phyloP scores from a whole-genome alignment of 2,113 vertebrate species.

The Poeciliopsis prolifica region DNA sequence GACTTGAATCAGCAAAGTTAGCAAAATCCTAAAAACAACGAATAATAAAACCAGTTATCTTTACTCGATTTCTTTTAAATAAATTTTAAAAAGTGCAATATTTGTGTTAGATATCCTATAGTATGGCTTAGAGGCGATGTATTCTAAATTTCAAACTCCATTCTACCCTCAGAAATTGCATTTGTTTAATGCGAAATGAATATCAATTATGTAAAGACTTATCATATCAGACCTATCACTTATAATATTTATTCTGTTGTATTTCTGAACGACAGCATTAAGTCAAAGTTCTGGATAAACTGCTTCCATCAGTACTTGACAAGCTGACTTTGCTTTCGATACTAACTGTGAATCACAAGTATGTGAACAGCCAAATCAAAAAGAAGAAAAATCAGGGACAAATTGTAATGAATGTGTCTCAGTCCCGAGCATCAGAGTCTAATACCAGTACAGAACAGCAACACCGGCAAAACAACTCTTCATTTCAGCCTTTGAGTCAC shows the following conservation, averaged over 20 bases:
- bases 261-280: not conserved
- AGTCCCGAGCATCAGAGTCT: not conserved
- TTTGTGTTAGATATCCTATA: slow-evolving; percentile 19
- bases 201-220: slow-evolving; percentile 8
- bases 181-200: slow-evolving; percentile 1
- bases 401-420: not conserved
- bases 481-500: slow-evolving; percentile 98
- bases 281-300: slow-evolving; percentile 24
- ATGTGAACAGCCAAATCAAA: slow-evolving; percentile 8
- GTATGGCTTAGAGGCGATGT: slow-evolving; percentile 38
- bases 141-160: slow-evolving; percentile 15
- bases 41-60: not conserved
- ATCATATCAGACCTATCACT: no score
- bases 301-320: slow-evolving; percentile 8
- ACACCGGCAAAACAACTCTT: slow-evolving; percentile 55
- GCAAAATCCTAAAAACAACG: not conserved
- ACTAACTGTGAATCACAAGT: slow-evolving; percentile 19
- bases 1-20: slow-evolving; percentile 8
- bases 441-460: not conserved
- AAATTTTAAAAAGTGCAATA: slow-evolving; percentile 32
- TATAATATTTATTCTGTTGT: not conserved
- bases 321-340: slow-evolving; percentile 2
- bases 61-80: slow-evolving; percentile 13
- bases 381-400: no score
- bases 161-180: slow-evolving; percentile 3